A percentile compares a stretch with the other conserved stretches of the same genome.
These are phyloP conservation scores for Rhagonycha lutea DNA, from an alignment of 2,888 invertebrate species.

Conservation along the genomic window DNA sequence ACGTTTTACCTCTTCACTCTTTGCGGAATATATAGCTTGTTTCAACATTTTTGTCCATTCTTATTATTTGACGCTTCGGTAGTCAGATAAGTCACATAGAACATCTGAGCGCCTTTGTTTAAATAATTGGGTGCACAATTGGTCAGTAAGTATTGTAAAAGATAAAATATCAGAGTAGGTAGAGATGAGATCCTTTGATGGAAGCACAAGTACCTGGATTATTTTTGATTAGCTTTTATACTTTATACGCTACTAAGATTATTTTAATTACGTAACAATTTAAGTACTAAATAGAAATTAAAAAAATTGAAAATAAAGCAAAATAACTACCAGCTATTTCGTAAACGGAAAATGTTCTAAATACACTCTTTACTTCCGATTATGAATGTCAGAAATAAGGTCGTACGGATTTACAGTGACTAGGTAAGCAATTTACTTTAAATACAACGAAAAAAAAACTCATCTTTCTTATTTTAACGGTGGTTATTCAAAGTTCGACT, in stretches of 20 bases:
- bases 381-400: conserved; percentile 44
- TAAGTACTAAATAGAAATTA: neutral
- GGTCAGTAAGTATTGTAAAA: too few species aligned
- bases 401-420: conserved; percentile 34
- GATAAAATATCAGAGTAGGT: neutral
- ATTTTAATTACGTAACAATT: neutral
- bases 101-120: neutral
- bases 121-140: neutral
- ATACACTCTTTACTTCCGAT: conserved; percentile 42
- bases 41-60: too few species aligned
- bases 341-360: conserved; percentile 23
- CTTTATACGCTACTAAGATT: neutral
- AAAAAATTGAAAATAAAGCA: neutral
- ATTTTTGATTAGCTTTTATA: neutral
- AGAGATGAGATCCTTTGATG: neutral
- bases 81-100: neutral
- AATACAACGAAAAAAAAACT: conserved; percentile 16
- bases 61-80: neutral
- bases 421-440: conserved; percentile 22
- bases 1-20: too few species aligned
- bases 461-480: conserved; percentile 12
- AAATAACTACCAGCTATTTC: neutral
- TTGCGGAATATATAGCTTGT: too few species aligned
- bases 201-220: neutral
- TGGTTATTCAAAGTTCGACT: neutral